phyloP scores from a whole-genome alignment of 2,113 vertebrate genomes.

The Chionomys nivalis region DNA sequence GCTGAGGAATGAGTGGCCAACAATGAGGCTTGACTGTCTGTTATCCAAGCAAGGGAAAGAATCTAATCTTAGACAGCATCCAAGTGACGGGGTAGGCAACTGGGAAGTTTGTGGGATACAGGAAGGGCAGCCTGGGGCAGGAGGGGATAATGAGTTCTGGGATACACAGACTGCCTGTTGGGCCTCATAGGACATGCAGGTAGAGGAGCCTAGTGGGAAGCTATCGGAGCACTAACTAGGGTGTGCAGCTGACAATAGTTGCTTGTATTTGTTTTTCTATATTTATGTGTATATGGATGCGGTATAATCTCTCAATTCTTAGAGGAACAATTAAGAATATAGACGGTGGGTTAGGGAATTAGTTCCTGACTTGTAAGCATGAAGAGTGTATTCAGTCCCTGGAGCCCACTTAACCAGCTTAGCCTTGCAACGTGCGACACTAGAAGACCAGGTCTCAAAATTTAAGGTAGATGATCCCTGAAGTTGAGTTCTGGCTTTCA shows the following conservation, averaged over 20 bases:
- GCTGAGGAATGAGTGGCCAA: not conserved
- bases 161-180: not conserved
- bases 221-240: not conserved
- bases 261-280: not conserved
- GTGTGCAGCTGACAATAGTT: not conserved
- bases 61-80: not conserved
- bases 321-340: not conserved
- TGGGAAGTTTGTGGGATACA: not conserved
- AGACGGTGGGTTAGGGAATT: not conserved
- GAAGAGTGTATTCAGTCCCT: not conserved
- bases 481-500: not conserved
- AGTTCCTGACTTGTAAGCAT: not conserved
- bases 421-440: not conserved
- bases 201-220: not conserved
- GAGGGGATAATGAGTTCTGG: not conserved
- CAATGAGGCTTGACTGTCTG: not conserved
- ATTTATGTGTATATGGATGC: too few species aligned
- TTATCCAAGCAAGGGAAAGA: not conserved
- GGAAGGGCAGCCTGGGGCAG: not conserved
- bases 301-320: not conserved
- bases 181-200: not conserved
- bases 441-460: not conserved
- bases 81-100: not conserved
- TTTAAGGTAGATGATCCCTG: not conserved
- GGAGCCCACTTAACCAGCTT: not conserved